Evolutionary conservation across 2,113 vertebrate species (phyloP).

Genomic region (Colius striatus): DNA sequence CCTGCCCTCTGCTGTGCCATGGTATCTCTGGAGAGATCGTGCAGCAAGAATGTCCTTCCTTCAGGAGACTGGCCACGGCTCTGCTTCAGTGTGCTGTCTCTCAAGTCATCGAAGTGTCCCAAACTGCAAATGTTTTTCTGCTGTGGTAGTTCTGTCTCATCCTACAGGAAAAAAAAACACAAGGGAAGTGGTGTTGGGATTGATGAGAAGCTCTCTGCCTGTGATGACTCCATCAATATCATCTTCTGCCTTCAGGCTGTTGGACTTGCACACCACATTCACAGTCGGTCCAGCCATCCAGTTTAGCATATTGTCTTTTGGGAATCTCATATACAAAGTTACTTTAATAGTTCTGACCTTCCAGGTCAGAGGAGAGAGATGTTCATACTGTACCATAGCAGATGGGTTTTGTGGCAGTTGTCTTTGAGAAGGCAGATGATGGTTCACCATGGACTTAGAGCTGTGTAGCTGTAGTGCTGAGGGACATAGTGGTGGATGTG

Average conservation of each 20-base stretch:
- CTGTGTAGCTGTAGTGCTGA: background rate
- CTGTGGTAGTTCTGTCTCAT: background rate
- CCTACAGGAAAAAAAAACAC: background rate
- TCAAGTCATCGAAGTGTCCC: background rate
- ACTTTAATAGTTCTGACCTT: background rate
- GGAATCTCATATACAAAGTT: background rate
- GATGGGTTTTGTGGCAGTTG: background rate
- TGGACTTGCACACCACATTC: fast-evolving
- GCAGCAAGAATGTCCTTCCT: background rate
- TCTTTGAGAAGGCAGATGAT: background rate
- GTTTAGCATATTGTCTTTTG: background rate
- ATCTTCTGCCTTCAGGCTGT: background rate
- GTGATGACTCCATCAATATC: fast-evolving
- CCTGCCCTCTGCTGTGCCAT: background rate
- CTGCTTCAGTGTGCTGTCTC: background rate
- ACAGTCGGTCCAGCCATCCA: background rate
- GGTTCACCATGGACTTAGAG: background rate
- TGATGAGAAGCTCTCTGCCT: background rate
- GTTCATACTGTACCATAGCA: background rate
- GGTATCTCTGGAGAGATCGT: background rate
- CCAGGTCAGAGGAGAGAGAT: background rate
- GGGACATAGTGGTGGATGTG: background rate
- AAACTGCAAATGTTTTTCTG: background rate
- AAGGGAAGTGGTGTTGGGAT: background rate
- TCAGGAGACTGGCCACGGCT: background rate